Percentiles rank a stretch among this genome's conserved stretches.
These are phyloP conservation scores for Sebastes taczanowskii DNA, from an alignment of 2,797 vertebrate genomes.

Conservation along the genomic window DNA sequence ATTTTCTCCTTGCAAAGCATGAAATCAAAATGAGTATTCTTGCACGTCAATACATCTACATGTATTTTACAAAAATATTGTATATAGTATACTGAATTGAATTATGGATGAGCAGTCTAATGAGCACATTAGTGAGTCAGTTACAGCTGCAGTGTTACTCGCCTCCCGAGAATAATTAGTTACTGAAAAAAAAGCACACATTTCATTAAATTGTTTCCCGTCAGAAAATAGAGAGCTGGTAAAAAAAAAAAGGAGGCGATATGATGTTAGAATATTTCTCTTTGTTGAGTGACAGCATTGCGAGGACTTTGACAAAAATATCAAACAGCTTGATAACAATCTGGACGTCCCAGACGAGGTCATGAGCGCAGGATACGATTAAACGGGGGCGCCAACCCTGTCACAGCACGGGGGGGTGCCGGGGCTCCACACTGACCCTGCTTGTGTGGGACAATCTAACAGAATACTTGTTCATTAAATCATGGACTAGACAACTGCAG, in stretches of 20 bases:
- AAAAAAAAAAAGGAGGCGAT: neutral
- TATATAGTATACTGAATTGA: slow-evolving; percentile 2
- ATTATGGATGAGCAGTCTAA: slow-evolving; percentile 28
- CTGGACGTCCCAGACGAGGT: slow-evolving; percentile 16
- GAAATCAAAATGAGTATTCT: neutral
- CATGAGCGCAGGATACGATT: slow-evolving; percentile 16
- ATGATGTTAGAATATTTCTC: neutral
- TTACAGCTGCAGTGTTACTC: slow-evolving; percentile 10
- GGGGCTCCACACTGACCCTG: slow-evolving; percentile 16
- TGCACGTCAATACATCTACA: slow-evolving; percentile 7
- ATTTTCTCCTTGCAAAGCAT: neutral
- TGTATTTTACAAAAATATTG: neutral
- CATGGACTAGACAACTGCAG: slow-evolving; percentile 2
- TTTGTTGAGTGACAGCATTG: neutral
- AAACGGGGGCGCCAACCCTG: neutral
- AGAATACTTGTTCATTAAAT: slow-evolving; percentile 19
- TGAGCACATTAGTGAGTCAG: slow-evolving; percentile 25
- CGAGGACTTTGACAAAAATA: slow-evolving; percentile 6
- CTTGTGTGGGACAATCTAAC: neutral
- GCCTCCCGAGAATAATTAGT: slow-evolving; percentile 5
- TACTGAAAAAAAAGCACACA: neutral
- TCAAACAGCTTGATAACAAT: slow-evolving; percentile 33
- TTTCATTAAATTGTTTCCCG: neutral
- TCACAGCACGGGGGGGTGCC: slow-evolving; percentile 1
- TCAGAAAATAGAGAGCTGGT: neutral